Base-by-base conservation (phyloP, 2,888 invertebrate genomes). In the Amorpha juglandis region DNA sequence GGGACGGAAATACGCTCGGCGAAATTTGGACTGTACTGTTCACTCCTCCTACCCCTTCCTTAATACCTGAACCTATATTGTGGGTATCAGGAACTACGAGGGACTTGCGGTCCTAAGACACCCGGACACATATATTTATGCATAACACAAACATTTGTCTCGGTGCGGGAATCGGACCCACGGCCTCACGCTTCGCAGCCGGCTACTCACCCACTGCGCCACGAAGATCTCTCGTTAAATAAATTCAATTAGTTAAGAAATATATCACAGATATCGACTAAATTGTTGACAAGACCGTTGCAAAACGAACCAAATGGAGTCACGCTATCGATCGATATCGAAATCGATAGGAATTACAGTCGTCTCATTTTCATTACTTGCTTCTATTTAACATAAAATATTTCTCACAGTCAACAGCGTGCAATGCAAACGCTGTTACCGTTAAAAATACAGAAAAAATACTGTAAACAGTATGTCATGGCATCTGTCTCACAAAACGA, bases 391-490 rank as follows among this genome's bases (percentile, higher is more conserved):
- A 42, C 6, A 38, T 38, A 12, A 19, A 58, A 42, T 42, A 42
- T 12, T 21, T 9, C 42, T 19, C 19, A 58, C 58, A 58, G 42
- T 58, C 38, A 16, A 12, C 19, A 42, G 42, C 58, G 38, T 42
- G 58, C 12, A 58, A 58, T 58, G 58, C 42, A 58, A 58, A 58
- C 58, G 58, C 38, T 12, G 38, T 42, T 58, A 58, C 58, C 58
- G 58, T 58, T 58, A 58, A 58, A 58, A 42, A 78, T 75, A 74
- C 79, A 82, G 80, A 87, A 87, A 86, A 86, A 86, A 81, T 72
- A 79, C 80, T 76, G 74, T 74, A 78, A 78, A 84, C 77, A 82
- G 85, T 84, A 87, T 85, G 84, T 82, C 85, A 86, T 81, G 81
- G 83, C 78, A 75, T 84, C 82, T 81, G 83, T 80, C 80, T 82